Conservation (phyloP, 2,113 vertebrate species). For the Eleginops maclovinus region DNA sequence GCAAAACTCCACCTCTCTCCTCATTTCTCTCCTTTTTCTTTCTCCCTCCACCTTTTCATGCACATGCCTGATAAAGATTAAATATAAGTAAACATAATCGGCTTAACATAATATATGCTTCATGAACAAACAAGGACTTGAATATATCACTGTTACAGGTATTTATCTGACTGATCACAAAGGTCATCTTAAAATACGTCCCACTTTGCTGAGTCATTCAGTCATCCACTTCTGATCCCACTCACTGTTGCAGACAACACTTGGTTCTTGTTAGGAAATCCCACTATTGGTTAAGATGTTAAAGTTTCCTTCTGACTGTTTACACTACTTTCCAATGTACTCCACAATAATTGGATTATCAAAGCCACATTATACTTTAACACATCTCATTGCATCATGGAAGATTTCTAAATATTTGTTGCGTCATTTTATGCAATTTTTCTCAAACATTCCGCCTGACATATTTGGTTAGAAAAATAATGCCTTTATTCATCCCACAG, state of each 20-base stretch:
- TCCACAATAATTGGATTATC: slow-evolving; percentile 21
- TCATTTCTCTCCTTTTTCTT: slow-evolving; percentile 11
- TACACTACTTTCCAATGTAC: neutral
- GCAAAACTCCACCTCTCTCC: slow-evolving; percentile 46
- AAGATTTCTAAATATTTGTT: too few species aligned
- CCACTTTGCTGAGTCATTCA: slow-evolving; percentile 47
- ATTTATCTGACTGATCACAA: slow-evolving; percentile 7
- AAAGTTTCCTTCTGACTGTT: slow-evolving; percentile 43
- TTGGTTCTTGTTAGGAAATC: slow-evolving; percentile 43
- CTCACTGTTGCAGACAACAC: slow-evolving; percentile 4
- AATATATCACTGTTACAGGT: neutral
- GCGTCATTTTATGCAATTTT: too few species aligned
- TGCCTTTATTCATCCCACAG: too few species aligned
- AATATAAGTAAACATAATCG: neutral
- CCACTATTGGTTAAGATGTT: slow-evolving; percentile 48
- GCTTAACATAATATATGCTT: neutral
- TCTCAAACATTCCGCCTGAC: too few species aligned
- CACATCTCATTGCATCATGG: too few species aligned
- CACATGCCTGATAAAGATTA: slow-evolving; percentile 1
- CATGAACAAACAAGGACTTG: neutral
- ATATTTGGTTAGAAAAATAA: too few species aligned
- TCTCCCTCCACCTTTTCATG: slow-evolving; percentile 41
- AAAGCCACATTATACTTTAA: slow-evolving; percentile 6
- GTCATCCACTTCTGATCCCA: slow-evolving; percentile 22
- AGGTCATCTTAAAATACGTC: neutral